These are phyloP conservation scores for Drosophila ananassae DNA, from an alignment of 1,140 invertebrate genomes.

Conservation along the genomic window DNA sequence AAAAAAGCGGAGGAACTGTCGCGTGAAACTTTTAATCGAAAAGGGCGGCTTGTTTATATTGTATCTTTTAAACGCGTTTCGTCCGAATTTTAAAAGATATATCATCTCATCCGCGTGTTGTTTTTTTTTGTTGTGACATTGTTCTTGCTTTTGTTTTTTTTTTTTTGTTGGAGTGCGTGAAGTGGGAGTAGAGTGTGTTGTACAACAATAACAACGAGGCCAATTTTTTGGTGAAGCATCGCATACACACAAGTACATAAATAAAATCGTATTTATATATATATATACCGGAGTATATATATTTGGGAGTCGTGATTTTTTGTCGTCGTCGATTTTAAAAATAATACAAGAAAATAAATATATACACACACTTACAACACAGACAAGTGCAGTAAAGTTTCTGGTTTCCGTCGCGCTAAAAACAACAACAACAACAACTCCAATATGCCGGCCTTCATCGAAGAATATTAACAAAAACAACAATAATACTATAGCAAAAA, in stretches of 20 bases:
- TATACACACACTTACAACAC: slow-evolving; percentile 6
- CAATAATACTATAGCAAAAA: too few species aligned
- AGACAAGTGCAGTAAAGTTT: slow-evolving; percentile 28
- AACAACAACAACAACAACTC: neutral
- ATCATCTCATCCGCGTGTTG: too few species aligned
- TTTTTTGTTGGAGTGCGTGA: neutral
- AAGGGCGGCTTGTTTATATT: neutral
- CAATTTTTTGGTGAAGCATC: slow-evolving; percentile 7
- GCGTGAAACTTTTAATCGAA: neutral
- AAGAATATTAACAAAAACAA: slow-evolving; percentile 11
- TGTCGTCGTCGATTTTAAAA: slow-evolving; percentile 5
- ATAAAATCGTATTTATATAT: slow-evolving; percentile 1
- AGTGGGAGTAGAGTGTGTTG: neutral
- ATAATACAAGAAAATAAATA: slow-evolving; percentile 13
- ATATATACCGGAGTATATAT: too few species aligned
- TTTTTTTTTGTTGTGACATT: too few species aligned
- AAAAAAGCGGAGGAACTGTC: neutral
- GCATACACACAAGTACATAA: neutral
- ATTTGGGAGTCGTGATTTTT: slow-evolving; percentile 29
- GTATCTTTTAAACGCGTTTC: neutral
- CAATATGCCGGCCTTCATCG: slow-evolving; percentile 26
- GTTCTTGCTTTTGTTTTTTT: neutral
- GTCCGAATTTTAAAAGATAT: neutral
- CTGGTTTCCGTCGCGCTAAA: slow-evolving; percentile 7
- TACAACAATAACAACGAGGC: neutral